Percentiles rank a stretch among this genome's conserved stretches.
Conservation (phyloP, 1,140 invertebrate genomes). For the Piezodorus guildinii region DNA sequence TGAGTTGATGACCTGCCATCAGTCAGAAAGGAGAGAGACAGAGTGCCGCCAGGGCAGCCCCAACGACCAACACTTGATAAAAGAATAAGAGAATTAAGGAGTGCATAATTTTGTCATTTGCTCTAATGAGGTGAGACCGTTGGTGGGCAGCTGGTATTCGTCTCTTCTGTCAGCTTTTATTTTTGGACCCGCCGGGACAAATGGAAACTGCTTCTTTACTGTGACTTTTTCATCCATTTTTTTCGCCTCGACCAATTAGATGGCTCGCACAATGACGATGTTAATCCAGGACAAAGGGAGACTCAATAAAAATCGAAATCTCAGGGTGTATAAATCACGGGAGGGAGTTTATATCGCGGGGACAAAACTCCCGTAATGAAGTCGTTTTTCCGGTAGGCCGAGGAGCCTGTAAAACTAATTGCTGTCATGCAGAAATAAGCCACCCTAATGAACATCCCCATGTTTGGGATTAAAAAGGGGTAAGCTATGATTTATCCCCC, state of each 20-base stretch:
- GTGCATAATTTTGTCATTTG: neutral
- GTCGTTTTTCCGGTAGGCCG: neutral
- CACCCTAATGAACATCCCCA: neutral
- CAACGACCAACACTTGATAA: too few species aligned
- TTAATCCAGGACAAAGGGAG: constrained; percentile 4
- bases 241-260: neutral
- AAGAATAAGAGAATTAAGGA: too few species aligned
- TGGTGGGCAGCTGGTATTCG: neutral
- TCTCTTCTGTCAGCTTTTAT: neutral
- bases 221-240: too few species aligned
- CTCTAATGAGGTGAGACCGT: neutral
- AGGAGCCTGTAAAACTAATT: neutral
- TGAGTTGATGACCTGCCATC: too few species aligned
- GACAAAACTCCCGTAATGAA: constrained; percentile 4
- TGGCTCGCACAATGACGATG: constrained; percentile 1
- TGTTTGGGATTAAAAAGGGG: neutral
- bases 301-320: neutral
- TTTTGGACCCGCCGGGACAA: neutral
- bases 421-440: constrained; percentile 3
- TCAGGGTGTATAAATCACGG: neutral
- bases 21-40: too few species aligned
- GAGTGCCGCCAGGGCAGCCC: too few species aligned
- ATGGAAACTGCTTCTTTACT: constrained; percentile 1
- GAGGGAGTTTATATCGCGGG: neutral
- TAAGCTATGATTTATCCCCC: constrained; percentile 1